Evolutionary conservation across 2,888 invertebrate genomes (phyloP), one percentile per base, ranked within the genome.

Genomic region (Temnothorax unifasciatus): DNA sequence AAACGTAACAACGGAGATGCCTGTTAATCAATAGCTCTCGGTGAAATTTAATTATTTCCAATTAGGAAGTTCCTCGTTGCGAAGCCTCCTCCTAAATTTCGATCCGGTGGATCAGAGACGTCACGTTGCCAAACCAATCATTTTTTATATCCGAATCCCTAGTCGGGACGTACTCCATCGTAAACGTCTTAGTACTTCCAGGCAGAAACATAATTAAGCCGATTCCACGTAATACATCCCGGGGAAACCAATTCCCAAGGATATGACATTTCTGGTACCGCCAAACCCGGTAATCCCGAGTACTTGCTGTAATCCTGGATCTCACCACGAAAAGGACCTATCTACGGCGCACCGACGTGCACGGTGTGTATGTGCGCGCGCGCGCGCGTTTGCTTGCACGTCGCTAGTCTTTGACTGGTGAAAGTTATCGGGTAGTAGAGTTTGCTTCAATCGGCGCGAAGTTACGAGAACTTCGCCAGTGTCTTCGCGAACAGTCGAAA

Each of bases 361-460:
- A 47, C 47, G 15, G 15, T 15, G 9, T n/a, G 2, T n/a, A 2
- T n/a, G 8, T 21, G 81, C 34, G 64, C 63, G 74, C 74, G 74
- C 74, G 86, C 84, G 69, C 75, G 69, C 52, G 75, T 68, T 71
- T 81, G 84, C 75, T 82, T 76, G 77, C 82, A 83, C 83, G 86
- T 86, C 34, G 63, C 54, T 59, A 25, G n/a, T 41, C 57, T 74
- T 52, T 38, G 66, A 84, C 69, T 83, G 47, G 64, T 61, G 15
- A 87, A 88, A 92, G 91, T 91, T 91, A 91, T 86, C 86, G 63
- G 83, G 87, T 86, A 85, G 90, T 87, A 81, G 84, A 91, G 92
- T 92, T 93, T 90, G 89, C 92, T 91, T 88, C 90, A 91, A 93
- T 93, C 93, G 91, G 91, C 89, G 84, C 86, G 83, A 91, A 93